These are phyloP conservation scores for Ciona savignyi DNA, from an alignment of 23 tunicate genomes.

Conservation along the genomic window DNA sequence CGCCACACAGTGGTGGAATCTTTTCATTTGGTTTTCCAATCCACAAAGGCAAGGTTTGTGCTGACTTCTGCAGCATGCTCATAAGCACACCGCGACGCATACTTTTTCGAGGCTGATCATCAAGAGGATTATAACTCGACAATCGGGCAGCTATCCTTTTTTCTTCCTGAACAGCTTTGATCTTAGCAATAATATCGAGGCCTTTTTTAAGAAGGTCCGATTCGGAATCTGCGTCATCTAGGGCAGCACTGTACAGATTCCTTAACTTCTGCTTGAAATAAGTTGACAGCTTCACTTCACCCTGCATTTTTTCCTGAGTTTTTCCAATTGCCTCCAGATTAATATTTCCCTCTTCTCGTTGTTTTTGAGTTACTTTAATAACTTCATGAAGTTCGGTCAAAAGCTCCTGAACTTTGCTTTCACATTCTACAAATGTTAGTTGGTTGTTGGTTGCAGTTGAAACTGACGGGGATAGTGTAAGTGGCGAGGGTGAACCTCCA, in stretches of 20 bases:
- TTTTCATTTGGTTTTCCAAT: conserved; percentile 82
- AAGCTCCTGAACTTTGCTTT: conserved; percentile 36
- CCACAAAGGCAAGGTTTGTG: conserved; percentile 90
- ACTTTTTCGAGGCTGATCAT: conserved; percentile 76
- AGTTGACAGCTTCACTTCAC: conserved; percentile 46
- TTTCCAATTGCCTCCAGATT: conserved; percentile 69
- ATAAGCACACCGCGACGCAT: conserved; percentile 91
- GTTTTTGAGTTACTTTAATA: conserved; percentile 24
- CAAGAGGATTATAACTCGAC: conserved; percentile 7
- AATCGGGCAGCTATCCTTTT: conserved; percentile 53
- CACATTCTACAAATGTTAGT: conserved; percentile 23
- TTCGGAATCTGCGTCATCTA: conserved; percentile 62
- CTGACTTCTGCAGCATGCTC: conserved; percentile 88
- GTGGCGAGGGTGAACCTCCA: neutral
- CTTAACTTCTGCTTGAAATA: conserved; percentile 57
- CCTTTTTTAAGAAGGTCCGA: conserved; percentile 67
- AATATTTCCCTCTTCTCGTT: conserved; percentile 30
- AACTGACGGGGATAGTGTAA: neutral
- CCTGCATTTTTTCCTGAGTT: conserved; percentile 70
- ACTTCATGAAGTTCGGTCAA: conserved; percentile 37
- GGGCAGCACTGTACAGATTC: conserved; percentile 54
- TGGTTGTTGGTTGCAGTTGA: neutral
- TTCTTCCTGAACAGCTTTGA: conserved; percentile 68
- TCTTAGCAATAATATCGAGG: conserved; percentile 48
- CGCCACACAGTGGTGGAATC: conserved; percentile 90